phyloP scores from a whole-genome alignment of 2,888 invertebrate genomes.

The Tetragonisca angustula region DNA sequence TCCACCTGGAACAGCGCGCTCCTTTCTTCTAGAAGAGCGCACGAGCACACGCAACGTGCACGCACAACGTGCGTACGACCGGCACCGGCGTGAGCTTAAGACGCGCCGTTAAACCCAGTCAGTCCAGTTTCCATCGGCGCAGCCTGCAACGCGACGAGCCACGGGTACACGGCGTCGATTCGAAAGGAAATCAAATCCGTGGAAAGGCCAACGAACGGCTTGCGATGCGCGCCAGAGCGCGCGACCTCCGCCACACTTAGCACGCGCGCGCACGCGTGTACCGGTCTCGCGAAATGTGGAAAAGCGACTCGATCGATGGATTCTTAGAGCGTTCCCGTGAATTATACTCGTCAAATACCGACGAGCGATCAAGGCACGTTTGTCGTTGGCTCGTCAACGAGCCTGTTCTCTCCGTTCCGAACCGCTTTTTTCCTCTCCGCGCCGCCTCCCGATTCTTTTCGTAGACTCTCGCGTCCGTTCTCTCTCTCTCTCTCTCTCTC shows the following conservation, averaged over 20 bases:
- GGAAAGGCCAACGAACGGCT: slow-evolving; percentile 74
- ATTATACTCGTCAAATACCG: slow-evolving; percentile 9
- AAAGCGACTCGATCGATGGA: slow-evolving; percentile 45
- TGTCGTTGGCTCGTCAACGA: slow-evolving; percentile 24
- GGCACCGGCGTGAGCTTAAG: slow-evolving; percentile 65
- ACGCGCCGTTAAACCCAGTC: slow-evolving; percentile 76
- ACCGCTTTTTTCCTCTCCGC: slow-evolving; percentile 53
- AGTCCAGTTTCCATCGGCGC: slow-evolving; percentile 75
- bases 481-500: too few species aligned
- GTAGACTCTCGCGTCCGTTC: background rate
- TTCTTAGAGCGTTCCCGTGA: slow-evolving; percentile 51
- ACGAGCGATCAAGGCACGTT: slow-evolving; percentile 11
- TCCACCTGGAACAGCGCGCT: too few species aligned
- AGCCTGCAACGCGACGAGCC: slow-evolving; percentile 65
- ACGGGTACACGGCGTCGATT: slow-evolving; percentile 66
- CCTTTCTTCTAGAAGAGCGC: background rate
- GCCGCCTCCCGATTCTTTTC: slow-evolving; percentile 30
- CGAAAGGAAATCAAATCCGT: slow-evolving; percentile 75
- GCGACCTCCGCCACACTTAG: slow-evolving; percentile 6
- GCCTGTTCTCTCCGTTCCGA: slow-evolving; percentile 9
- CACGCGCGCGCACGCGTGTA: background rate
- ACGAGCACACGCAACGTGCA: slow-evolving; percentile 26
- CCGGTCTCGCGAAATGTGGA: background rate
- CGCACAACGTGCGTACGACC: slow-evolving; percentile 52
- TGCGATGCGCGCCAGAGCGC: slow-evolving; percentile 24